Base-by-base conservation (phyloP, 2,888 invertebrate species). In the Rhyacophila evoluta region DNA sequence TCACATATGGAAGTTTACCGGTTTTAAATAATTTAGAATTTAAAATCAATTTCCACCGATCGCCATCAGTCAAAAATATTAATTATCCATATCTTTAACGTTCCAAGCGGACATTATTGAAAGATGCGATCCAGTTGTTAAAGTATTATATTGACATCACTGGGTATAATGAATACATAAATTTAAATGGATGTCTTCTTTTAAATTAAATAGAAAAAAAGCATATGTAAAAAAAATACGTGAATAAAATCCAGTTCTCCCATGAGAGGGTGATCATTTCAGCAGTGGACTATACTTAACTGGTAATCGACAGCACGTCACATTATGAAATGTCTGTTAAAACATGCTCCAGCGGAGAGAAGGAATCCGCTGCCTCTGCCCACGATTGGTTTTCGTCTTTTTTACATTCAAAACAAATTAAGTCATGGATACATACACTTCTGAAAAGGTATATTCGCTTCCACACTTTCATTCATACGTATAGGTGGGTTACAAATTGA, bases 231-330 rank as follows among this genome's bases (percentile, higher is more conserved):
- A 55, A 55, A 6, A 55, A 25, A 41, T 41, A 15, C n/a, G n/a
- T n/a, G 15, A 4, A 41, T 41, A 25, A 8, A 6, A 25, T 55
- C 25, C 55, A 55, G 55, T 55, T 6, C 25, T 25, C 8, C 10
- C 55, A 12, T 55, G 55, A 55, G 55, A 55, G 10, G 25, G 10
- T 2, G 55, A 55, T 55, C 55, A 25, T 12, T 55, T 55, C 55
- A 55, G 55, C 67, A 12, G 36, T 19, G 67, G 72, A 25, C 41
- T 55, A 15, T 72, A 39, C 68, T n/a, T 67, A 36, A 67, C 55
- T 69, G 77, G 75, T 80, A 80, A 80, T 80, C 80, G 75, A 75
- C 75, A 29, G 19, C 36, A 72, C 75, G 78, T 80, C 80, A 80
- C 78, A 78, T 78, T 80, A 12, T 29, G 28, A 39, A 41, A 69